phyloP scores from a whole-genome alignment of 2,113 vertebrate species.

The Chaetura pelagica region DNA sequence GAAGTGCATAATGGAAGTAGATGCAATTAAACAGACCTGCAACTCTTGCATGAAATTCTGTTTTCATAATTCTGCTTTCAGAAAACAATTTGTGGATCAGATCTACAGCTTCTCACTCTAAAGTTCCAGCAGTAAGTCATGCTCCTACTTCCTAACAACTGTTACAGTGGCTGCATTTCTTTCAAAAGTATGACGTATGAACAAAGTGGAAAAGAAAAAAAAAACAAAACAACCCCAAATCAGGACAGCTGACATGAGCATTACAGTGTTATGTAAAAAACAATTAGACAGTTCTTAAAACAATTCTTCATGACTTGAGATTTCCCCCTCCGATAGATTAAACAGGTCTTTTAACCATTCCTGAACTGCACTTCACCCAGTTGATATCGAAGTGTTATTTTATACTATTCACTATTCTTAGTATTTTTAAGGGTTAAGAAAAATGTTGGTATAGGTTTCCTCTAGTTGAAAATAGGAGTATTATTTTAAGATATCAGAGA shows the following conservation, averaged over 20 bases:
- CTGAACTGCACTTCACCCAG: background rate
- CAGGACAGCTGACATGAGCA: background rate
- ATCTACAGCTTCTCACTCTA: background rate
- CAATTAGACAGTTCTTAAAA: background rate
- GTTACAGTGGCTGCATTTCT: background rate
- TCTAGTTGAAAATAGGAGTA: background rate
- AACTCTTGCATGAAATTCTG: background rate
- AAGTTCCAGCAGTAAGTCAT: background rate
- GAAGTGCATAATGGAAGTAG: background rate
- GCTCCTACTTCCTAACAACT: background rate
- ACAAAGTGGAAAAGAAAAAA: background rate
- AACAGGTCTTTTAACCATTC: background rate
- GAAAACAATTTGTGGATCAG: background rate
- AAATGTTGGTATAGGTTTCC: background rate
- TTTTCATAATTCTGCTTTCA: background rate
- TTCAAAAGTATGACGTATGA: background rate
- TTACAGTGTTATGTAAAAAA: background rate
- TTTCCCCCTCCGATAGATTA: background rate
- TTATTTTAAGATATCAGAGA: background rate
- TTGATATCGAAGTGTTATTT: background rate
- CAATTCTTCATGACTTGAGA: background rate
- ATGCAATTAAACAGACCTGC: background rate
- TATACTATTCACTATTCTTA: background rate
- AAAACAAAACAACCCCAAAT: background rate
- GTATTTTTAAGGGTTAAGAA: background rate